Percentiles rank a stretch among this genome's conserved stretches.
These are phyloP conservation scores for Sarcophaga carnaria DNA, from an alignment of 2,888 invertebrate genomes.

Conservation along the genomic window DNA sequence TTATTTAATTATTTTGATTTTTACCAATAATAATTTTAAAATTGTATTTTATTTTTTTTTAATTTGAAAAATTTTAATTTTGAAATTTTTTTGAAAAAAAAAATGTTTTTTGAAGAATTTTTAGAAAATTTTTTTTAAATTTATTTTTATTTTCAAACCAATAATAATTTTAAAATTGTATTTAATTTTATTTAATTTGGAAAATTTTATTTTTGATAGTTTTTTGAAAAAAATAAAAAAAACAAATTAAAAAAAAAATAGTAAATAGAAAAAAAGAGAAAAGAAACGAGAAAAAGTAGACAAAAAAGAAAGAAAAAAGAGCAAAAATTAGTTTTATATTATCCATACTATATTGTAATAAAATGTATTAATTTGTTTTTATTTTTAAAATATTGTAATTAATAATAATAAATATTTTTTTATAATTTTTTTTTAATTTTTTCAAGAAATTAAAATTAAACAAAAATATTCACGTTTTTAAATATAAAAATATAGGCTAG, in stretches of 20 bases:
- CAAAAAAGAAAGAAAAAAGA: slow-evolving; percentile 77
- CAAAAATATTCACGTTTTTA: slow-evolving; percentile 10
- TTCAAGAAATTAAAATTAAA: slow-evolving; percentile 38
- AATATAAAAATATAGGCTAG: not conserved
- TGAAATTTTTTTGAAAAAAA: no score
- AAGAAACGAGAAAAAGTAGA: slow-evolving; percentile 76
- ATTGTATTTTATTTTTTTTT: no score
- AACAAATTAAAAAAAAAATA: slow-evolving; percentile 74
- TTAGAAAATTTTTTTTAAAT: slow-evolving; percentile 20
- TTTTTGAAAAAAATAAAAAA: slow-evolving; percentile 58
- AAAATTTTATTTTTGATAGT: no score
- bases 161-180: no score
- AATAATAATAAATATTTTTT: slow-evolving; percentile 20
- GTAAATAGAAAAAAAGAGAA: slow-evolving; percentile 73
- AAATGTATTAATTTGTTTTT: slow-evolving; percentile 25
- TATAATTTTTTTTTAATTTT: slow-evolving; percentile 12
- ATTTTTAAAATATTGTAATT: slow-evolving; percentile 20
- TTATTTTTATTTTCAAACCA: slow-evolving; percentile 17
- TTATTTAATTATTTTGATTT: no score
- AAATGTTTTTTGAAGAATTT: no score
- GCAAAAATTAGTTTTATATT: slow-evolving; percentile 77
- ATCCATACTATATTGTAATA: slow-evolving; percentile 49
- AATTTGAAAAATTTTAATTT: no score
- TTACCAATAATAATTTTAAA: no score
- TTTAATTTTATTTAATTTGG: no score